A percentile compares a stretch with the other conserved stretches of the same genome.
Evolutionary conservation across 2,888 invertebrate species (phyloP).

Genomic region (Eilema depressum): DNA sequence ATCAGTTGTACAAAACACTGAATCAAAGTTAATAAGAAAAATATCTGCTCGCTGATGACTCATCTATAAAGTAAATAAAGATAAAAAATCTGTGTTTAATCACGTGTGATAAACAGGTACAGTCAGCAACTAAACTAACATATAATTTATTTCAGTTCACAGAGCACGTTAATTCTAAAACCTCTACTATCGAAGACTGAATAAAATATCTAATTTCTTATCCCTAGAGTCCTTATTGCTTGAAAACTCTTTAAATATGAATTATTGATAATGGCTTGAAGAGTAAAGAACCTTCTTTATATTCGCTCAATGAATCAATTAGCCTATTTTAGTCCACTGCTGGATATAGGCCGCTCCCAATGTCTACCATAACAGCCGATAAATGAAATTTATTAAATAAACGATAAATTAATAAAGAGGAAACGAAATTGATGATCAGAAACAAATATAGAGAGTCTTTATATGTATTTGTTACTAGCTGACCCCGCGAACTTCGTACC

Average conservation of each 20-base stretch:
- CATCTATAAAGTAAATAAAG: not conserved
- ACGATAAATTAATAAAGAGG: no score
- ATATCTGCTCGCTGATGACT: not conserved
- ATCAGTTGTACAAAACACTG: not conserved
- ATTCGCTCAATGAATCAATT: no score
- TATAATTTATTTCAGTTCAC: not conserved
- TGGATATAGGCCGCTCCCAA: not conserved
- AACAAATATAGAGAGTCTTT: no score
- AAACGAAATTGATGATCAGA: no score
- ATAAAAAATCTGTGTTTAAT: not conserved
- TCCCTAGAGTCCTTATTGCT: not conserved
- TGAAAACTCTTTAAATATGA: no score
- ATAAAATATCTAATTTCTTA: not conserved
- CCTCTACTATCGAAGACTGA: not conserved
- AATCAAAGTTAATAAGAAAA: slow-evolving; percentile 1
- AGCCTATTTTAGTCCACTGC: not conserved
- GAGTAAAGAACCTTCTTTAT: no score
- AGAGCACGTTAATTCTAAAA: not conserved
- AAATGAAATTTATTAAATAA: no score
- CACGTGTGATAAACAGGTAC: not conserved
- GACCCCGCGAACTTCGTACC: no score
- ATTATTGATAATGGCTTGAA: no score
- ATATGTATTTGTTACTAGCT: no score
- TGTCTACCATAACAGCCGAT: no score
- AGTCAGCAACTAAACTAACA: not conserved